Conservation (phyloP, 2,113 vertebrate species). For the Struthidea cinerea region DNA sequence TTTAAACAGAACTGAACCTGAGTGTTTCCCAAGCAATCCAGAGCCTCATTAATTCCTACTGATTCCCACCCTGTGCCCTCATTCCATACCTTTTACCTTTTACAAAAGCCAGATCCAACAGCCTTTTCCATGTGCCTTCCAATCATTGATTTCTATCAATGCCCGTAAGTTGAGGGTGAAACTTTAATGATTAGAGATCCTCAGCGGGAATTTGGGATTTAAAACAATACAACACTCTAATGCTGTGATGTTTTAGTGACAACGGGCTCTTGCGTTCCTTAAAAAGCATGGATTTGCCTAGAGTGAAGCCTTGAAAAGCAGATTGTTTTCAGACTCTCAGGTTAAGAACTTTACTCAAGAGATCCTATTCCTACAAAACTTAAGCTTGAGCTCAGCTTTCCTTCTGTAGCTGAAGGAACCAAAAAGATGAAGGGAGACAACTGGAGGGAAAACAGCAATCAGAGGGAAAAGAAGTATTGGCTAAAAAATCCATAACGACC, state of each 20-base stretch:
- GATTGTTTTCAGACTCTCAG: background rate
- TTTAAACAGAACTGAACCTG: background rate
- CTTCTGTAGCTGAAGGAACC: background rate
- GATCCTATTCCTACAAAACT: background rate
- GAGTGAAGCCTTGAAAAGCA: background rate
- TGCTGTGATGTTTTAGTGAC: background rate
- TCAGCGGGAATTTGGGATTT: background rate
- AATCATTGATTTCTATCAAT: accelerated
- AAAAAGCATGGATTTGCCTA: background rate
- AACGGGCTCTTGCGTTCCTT: accelerated
- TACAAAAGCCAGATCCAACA: background rate
- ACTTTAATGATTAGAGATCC: background rate
- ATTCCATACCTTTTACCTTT: background rate
- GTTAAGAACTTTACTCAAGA: background rate
- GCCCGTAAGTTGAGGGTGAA: no score
- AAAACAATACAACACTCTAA: background rate
- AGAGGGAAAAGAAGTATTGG: background rate
- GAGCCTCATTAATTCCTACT: no score
- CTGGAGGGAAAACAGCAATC: background rate
- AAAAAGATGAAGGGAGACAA: background rate
- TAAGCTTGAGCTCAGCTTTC: background rate
- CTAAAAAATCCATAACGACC: background rate
- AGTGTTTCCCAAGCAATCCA: background rate
- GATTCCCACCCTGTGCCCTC: no score
- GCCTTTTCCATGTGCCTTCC: background rate